phyloP scores from a whole-genome alignment of 2,888 invertebrate genomes.

The Cosmia trapezina region DNA sequence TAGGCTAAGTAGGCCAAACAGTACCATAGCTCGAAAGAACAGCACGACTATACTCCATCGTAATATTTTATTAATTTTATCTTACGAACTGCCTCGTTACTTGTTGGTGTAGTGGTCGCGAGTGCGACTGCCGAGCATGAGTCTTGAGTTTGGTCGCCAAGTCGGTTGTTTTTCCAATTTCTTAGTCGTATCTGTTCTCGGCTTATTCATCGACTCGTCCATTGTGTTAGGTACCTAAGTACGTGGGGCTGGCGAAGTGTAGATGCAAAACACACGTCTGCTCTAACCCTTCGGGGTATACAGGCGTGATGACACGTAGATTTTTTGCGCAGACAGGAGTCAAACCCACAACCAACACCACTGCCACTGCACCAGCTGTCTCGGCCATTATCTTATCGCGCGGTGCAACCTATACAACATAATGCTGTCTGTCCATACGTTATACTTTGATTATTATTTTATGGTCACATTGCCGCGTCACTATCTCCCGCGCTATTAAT shows the following conservation, averaged over 20 bases:
- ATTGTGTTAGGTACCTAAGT: background rate
- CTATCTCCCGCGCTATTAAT: conserved; percentile 62
- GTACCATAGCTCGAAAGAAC: background rate
- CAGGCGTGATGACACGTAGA: background rate
- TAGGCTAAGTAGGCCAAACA: no score
- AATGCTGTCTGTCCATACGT: conserved; percentile 25
- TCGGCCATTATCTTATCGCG: conserved; percentile 32
- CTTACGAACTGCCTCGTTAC: background rate
- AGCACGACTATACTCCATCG: background rate
- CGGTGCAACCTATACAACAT: conserved; percentile 27
- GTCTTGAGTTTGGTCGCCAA: background rate
- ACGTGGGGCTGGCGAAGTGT: background rate
- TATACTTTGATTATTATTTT: conserved; percentile 39
- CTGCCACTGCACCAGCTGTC: background rate
- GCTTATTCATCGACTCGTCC: background rate
- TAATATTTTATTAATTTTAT: background rate
- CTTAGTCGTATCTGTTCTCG: background rate
- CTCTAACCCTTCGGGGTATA: no score
- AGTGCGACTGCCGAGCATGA: background rate
- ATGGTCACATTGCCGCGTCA: conserved; percentile 50
- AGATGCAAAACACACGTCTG: background rate
- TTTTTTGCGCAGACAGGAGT: background rate
- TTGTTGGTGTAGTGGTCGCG: background rate
- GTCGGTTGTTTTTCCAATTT: background rate
- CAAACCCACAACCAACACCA: background rate